Percentiles rank a stretch among this genome's conserved stretches.
These are phyloP conservation scores for Alsophila aescularia DNA, from an alignment of 2,888 invertebrate genomes.

Conservation along the genomic window DNA sequence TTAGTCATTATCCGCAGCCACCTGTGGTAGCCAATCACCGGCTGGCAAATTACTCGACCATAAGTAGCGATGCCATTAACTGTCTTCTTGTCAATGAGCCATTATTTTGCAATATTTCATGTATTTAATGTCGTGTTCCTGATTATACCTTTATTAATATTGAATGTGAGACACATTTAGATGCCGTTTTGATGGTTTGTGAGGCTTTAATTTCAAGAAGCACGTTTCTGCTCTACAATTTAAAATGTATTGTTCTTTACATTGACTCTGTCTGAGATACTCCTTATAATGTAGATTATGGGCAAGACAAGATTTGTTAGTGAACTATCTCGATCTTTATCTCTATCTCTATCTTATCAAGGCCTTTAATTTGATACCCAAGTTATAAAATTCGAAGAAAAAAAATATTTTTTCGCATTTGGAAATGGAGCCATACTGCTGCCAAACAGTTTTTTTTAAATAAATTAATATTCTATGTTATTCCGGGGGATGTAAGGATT, in stretches of 20 bases:
- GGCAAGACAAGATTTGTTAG: background rate
- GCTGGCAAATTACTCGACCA: conserved; percentile 6
- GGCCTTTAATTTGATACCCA: too few species aligned
- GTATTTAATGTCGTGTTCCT: conserved; percentile 12
- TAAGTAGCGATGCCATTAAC: conserved; percentile 2
- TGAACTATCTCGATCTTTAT: too few species aligned
- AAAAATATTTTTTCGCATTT: too few species aligned
- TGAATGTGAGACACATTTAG: conserved; percentile 4
- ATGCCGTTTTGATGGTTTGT: conserved; percentile 12
- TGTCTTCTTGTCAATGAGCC: conserved; percentile 12
- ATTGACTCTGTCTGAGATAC: background rate
- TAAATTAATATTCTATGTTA: too few species aligned
- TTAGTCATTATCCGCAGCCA: conserved; percentile 12
- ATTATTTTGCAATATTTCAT: conserved; percentile 20
- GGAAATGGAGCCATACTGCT: too few species aligned
- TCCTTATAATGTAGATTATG: background rate
- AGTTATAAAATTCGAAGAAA: too few species aligned
- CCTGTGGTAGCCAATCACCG: conserved; percentile 17
- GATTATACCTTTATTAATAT: conserved; percentile 10
- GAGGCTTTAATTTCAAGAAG: background rate
- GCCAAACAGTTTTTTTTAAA: too few species aligned
- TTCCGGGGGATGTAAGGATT: too few species aligned
- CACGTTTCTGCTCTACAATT: conserved; percentile 1
- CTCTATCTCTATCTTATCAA: too few species aligned
- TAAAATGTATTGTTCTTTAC: background rate